A percentile compares a stretch with the other conserved stretches of the same genome.
Conservation (phyloP, 2,797 vertebrate species). For the Periparus ater region DNA sequence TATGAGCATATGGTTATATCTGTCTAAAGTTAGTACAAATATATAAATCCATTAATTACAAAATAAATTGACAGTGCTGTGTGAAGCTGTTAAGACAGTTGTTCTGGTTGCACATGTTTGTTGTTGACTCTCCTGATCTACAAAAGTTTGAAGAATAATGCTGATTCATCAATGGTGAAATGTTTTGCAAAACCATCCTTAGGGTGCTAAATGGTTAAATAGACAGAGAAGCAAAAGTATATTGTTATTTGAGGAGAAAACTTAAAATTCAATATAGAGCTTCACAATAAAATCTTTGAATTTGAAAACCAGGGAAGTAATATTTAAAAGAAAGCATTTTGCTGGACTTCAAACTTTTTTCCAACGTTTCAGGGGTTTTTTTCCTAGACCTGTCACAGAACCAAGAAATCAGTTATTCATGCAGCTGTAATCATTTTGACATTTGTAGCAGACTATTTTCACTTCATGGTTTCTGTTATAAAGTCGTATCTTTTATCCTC, state of each 20-base stretch:
- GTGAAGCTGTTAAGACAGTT: neutral
- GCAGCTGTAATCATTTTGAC: neutral
- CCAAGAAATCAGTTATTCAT: neutral
- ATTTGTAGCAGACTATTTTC: neutral
- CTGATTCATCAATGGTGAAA: neutral
- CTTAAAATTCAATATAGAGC: neutral
- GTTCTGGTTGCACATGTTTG: neutral
- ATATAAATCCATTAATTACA: neutral
- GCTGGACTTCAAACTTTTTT: neutral
- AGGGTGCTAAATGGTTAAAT: neutral
- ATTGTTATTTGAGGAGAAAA: neutral
- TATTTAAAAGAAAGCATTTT: neutral
- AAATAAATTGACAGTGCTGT: neutral
- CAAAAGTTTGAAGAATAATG: neutral
- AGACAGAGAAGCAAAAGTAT: neutral
- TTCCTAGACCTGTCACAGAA: neutral
- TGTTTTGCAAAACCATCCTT: neutral
- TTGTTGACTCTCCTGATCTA: neutral
- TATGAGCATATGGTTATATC: neutral
- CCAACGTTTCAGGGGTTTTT: accelerated
- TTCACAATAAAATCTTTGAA: neutral
- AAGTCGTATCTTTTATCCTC: neutral
- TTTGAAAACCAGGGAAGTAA: neutral
- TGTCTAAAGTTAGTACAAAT: neutral
- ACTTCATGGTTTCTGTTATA: neutral